A percentile compares a stretch with the other conserved stretches of the same genome.
phyloP scores from a whole-genome alignment of 2,888 invertebrate genomes.

The Ophion ellenae region DNA sequence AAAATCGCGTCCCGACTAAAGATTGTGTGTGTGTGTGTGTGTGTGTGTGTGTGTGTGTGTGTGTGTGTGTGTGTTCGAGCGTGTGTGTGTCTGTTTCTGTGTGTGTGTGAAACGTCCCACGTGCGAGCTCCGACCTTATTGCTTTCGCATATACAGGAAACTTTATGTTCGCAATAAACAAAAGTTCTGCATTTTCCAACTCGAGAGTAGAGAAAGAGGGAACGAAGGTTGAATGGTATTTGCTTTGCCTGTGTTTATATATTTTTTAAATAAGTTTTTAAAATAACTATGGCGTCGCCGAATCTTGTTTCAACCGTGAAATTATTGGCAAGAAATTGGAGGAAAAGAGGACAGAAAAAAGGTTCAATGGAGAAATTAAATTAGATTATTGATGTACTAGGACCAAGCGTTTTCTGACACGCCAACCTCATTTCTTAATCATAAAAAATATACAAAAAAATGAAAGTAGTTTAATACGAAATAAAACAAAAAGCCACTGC shows the following conservation, averaged over 20 bases:
- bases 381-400: background rate
- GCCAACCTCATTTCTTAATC: no score
- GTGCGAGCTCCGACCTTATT: slow-evolving; percentile 5
- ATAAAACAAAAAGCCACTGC: background rate
- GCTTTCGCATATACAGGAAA: slow-evolving; percentile 8
- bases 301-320: background rate
- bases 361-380: background rate
- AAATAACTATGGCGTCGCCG: background rate
- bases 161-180: background rate
- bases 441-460: background rate
- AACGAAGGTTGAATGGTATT: no score
- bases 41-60: no score
- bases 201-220: background rate
- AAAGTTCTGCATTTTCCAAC: background rate
- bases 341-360: background rate
- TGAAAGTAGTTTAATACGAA: background rate
- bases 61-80: no score
- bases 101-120: background rate
- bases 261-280: background rate
- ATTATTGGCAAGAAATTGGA: background rate
- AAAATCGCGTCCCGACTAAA: no score
- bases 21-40: no score
- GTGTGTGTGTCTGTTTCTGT: no score
- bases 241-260: no score
- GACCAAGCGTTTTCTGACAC: no score